phyloP scores from a whole-genome alignment of 2,888 invertebrate species.

The Sturmia bella region DNA sequence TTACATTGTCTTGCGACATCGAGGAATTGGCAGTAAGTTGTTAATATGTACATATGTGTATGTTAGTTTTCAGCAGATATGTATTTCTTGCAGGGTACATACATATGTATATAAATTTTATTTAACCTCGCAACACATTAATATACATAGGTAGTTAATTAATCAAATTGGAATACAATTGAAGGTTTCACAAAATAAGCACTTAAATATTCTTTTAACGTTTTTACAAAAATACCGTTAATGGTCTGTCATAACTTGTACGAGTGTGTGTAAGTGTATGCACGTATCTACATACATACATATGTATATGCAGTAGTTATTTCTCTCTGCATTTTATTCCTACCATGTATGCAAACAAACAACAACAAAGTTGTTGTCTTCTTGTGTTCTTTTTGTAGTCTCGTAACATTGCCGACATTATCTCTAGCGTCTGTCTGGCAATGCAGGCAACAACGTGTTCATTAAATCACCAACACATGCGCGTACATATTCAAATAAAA shows the following conservation, averaged over 20 bases:
- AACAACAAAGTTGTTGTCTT: slow-evolving; percentile 4
- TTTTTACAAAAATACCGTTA: slow-evolving; percentile 55
- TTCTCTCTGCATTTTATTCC: too few relatives aligned
- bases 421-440: slow-evolving; percentile 63
- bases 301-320: not conserved
- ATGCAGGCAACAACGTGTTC: slow-evolving; percentile 40
- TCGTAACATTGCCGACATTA: slow-evolving; percentile 41
- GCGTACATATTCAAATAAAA: not conserved
- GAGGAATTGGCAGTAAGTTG: too few relatives aligned
- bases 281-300: not conserved
- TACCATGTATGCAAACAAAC: not conserved
- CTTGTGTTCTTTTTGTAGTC: not conserved
- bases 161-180: slow-evolving; percentile 3
- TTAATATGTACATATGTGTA: too few relatives aligned
- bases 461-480: slow-evolving; percentile 19
- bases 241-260: slow-evolving; percentile 54
- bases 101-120: not conserved
- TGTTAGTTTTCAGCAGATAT: too few relatives aligned
- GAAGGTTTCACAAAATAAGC: slow-evolving; percentile 3
- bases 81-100: not conserved
- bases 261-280: slow-evolving; percentile 21
- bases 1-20: too few relatives aligned
- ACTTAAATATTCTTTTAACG: slow-evolving; percentile 54
- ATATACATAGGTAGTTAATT: slow-evolving; percentile 15
- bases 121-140: not conserved